Evolutionary conservation across 2,113 vertebrate genomes (phyloP).

Genomic region (Pelecanoides urinatrix): DNA sequence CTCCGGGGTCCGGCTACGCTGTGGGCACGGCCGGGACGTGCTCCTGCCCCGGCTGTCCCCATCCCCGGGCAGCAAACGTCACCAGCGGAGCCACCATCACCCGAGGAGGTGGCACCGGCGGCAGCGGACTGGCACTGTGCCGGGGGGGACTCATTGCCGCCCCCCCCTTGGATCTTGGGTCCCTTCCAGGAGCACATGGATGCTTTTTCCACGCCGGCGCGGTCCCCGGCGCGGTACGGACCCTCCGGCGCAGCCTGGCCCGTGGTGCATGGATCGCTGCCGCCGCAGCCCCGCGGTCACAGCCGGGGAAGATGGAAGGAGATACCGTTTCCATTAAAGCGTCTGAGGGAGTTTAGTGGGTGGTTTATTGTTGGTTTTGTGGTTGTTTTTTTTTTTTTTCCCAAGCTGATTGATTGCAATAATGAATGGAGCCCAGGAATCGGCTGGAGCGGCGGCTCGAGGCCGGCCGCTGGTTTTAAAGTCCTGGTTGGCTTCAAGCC

Average conservation of each 20-base stretch:
- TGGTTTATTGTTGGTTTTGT: background rate
- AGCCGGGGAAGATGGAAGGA: background rate
- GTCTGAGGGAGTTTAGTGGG: background rate
- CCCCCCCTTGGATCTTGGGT: background rate
- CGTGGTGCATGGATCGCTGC: fast-evolving
- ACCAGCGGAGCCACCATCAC: background rate
- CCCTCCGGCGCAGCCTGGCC: background rate
- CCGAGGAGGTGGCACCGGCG: fast-evolving
- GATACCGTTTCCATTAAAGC: background rate
- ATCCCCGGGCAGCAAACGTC: fast-evolving
- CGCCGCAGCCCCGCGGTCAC: background rate
- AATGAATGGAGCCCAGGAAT: conserved; percentile 37
- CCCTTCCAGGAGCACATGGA: background rate
- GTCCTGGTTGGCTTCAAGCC: background rate
- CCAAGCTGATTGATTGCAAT: conserved; percentile 16
- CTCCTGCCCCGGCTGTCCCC: background rate
- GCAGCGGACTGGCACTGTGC: background rate
- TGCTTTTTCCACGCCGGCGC: fast-evolving
- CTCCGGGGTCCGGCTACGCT: background rate
- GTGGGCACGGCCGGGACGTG: fast-evolving
- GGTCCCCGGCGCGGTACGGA: fast-evolving
- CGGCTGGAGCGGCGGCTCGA: background rate
- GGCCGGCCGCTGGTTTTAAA: background rate
- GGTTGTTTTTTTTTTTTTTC: background rate
- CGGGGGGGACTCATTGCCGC: background rate